Base-by-base conservation (phyloP, 2,113 vertebrate species). In the Syrrhaptes paradoxus region DNA sequence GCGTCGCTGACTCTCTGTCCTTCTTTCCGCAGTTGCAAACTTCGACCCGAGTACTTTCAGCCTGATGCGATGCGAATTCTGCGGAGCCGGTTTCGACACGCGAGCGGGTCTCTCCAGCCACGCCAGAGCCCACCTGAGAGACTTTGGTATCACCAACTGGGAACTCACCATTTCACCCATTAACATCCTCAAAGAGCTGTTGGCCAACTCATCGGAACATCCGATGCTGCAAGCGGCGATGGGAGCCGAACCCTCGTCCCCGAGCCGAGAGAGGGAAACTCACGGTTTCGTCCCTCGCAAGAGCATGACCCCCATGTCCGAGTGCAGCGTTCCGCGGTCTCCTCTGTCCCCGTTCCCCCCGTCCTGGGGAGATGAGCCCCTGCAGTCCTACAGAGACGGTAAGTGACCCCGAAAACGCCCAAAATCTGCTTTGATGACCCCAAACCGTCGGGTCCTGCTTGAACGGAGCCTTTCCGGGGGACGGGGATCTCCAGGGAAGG, bases 111-210 rank as follows among this genome's bases (percentile, higher is more conserved):
- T 99, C 58, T 99, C 99, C 93, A 99, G 99, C 97, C 99, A 99
- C 1, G 99, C 99, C 72, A 97, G 99, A 21, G 99, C 99, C 57
- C 99, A 99, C 96, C 98, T 99, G 51, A 97, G 99, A 2, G 99
- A 99, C 97, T 99, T 99, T 17, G 99, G 99, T 41, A 99, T 99
- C 96, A 99, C 99, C 89, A 99, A 99, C 98, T 99, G 99, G 99
- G 99, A 99, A 65, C 98, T 99, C 63, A 99, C 99, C 54, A 98
- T 99, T 85, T 99, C 99, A 0, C 99, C 99, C 9, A 99, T 99
- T 87, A 99, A 99, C 97, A 99, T 99, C 85, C 98, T 99, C 66
- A 98, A 99, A 79, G 98, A 99, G 97, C 96, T 99, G 46, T 98
- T 99, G 95, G 99, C 99, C 95, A 99, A 98, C 92, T 98, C 99